phyloP scores from a whole-genome alignment of 92 coral and sea anemone species.

The Galaxea fascicularis region DNA sequence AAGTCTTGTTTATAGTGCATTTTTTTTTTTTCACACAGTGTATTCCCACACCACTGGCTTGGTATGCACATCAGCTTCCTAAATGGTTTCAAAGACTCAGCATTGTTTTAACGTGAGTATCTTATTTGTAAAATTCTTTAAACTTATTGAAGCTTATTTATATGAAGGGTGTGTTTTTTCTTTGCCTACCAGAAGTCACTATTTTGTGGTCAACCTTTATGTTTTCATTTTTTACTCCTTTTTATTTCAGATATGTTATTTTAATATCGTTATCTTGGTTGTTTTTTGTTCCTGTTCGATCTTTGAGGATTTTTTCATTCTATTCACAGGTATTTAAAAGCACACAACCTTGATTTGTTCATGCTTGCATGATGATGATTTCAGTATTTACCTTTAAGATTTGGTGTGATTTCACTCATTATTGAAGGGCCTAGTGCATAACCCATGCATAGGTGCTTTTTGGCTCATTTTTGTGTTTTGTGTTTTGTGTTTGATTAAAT shows the following conservation, averaged over 20 bases:
- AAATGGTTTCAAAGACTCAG: slow-evolving; percentile 95
- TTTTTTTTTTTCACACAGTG: slow-evolving; percentile 65
- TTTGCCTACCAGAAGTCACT: background rate
- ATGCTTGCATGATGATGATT: too few relatives aligned
- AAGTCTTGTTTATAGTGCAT: background rate
- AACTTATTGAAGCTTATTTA: background rate
- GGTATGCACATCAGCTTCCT: slow-evolving; percentile 96
- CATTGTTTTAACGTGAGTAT: slow-evolving; percentile 91
- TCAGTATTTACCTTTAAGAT: too few relatives aligned
- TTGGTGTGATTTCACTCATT: too few relatives aligned
- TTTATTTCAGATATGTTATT: slow-evolving; percentile 86
- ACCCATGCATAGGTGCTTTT: too few relatives aligned
- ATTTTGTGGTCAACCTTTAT: background rate
- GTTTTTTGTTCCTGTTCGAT: slow-evolving; percentile 96
- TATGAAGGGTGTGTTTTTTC: background rate
- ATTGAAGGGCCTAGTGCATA: too few relatives aligned
- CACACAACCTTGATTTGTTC: too few relatives aligned
- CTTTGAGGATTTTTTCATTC: slow-evolving; percentile 91
- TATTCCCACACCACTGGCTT: slow-evolving; percentile 95
- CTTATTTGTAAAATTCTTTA: too few relatives aligned
- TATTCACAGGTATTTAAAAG: slow-evolving; percentile 78
- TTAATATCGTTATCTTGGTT: slow-evolving; percentile 83
- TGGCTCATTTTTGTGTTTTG: too few relatives aligned
- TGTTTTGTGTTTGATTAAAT: too few relatives aligned
- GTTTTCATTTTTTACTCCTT: background rate